These are phyloP conservation scores for Capitulum mitella DNA, from an alignment of 2,888 invertebrate species.

Conservation along the genomic window DNA sequence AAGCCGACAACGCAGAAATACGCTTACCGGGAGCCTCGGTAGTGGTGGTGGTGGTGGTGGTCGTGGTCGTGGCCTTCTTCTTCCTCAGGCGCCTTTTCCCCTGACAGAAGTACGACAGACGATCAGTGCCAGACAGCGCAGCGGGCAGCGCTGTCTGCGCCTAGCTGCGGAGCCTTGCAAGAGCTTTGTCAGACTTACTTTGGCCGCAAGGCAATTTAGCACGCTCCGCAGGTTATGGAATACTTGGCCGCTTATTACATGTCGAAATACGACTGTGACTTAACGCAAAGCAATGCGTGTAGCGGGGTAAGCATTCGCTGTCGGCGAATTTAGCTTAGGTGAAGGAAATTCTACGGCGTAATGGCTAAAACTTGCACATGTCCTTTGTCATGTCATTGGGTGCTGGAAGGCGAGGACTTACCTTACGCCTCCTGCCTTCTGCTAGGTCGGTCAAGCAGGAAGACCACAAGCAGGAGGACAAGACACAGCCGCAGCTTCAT, in stretches of 20 bases:
- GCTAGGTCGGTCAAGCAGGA: constrained; percentile 3
- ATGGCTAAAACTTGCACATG: too few species aligned
- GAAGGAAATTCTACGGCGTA: too few species aligned
- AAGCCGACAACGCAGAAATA: too few species aligned
- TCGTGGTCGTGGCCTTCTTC: neutral
- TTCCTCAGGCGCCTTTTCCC: neutral
- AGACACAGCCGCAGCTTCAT: constrained; percentile 21
- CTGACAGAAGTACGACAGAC: neutral
- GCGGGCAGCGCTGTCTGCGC: too few species aligned
- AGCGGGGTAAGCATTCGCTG: neutral
- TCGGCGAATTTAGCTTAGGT: neutral
- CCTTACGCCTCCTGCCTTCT: neutral
- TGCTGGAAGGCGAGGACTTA: too few species aligned
- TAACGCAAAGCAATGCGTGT: neutral
- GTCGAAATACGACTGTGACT: neutral
- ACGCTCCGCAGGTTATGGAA: too few species aligned
- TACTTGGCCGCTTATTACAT: too few species aligned
- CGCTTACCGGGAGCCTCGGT: neutral
- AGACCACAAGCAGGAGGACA: neutral
- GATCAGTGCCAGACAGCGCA: neutral
- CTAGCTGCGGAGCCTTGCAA: too few species aligned
- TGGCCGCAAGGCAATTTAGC: too few species aligned
- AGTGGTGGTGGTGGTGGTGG: neutral
- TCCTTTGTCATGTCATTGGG: too few species aligned
- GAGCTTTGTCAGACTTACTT: too few species aligned